A percentile compares a stretch with the other conserved stretches of the same genome.
phyloP scores from a whole-genome alignment of 2,888 invertebrate species.

The Nomada fabriciana region DNA sequence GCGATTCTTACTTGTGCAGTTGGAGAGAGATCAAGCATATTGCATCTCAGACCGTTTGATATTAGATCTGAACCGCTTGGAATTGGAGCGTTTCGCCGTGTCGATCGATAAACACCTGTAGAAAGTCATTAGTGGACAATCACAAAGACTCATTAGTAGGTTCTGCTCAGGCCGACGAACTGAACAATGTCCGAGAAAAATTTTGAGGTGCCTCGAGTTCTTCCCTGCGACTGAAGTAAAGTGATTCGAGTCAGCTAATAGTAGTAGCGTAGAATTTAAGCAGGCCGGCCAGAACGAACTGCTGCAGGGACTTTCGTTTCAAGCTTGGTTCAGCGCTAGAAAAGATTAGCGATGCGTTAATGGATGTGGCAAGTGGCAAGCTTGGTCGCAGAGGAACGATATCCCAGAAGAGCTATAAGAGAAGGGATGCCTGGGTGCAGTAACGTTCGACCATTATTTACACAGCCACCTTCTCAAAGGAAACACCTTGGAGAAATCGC shows the following conservation, averaged over 20 bases:
- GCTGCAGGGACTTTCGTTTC: background rate
- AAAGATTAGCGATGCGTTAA: slow-evolving; percentile 44
- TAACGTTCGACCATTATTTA: slow-evolving; percentile 63
- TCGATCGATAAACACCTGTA: slow-evolving; percentile 25
- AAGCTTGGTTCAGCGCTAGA: background rate
- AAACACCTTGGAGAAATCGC: slow-evolving; percentile 53
- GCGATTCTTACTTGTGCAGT: slow-evolving; percentile 2
- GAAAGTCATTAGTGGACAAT: background rate
- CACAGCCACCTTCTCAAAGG: slow-evolving; percentile 66
- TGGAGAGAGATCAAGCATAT: background rate
- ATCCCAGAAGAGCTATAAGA: slow-evolving; percentile 64
- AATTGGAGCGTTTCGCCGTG: background rate
- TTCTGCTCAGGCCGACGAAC: background rate
- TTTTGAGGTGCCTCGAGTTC: background rate
- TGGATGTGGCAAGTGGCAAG: slow-evolving; percentile 47
- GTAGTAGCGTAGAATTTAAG: slow-evolving; percentile 5
- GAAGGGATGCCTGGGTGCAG: slow-evolving; percentile 31
- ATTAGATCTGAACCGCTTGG: background rate
- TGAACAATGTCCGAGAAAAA: background rate
- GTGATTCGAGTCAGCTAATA: no score
- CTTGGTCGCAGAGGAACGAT: slow-evolving; percentile 42
- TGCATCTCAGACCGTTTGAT: background rate
- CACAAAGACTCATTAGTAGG: no score
- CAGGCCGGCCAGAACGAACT: slow-evolving; percentile 13
- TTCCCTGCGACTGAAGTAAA: background rate